Percentiles rank a stretch among this genome's conserved stretches.
phyloP scores from a whole-genome alignment of 2,888 invertebrate species.

The Andrena camellia region DNA sequence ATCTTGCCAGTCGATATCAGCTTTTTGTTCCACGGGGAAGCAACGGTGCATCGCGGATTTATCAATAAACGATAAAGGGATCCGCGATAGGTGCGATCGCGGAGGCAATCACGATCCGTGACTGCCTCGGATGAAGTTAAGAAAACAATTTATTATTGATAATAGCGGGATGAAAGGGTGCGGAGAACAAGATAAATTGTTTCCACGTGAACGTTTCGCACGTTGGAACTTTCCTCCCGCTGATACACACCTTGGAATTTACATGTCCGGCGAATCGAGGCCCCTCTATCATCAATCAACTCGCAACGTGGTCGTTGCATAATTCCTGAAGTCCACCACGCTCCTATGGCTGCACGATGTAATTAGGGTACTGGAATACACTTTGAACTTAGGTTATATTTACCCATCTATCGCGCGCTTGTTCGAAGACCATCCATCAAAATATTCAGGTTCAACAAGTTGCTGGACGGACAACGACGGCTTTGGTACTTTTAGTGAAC shows the following conservation, averaged over 20 bases:
- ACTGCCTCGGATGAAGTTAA: constrained; percentile 27
- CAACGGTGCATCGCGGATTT: constrained; percentile 41
- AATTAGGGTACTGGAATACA: constrained; percentile 29
- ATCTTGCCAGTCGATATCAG: constrained; percentile 30
- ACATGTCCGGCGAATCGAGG: constrained; percentile 17
- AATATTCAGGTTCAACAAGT: constrained; percentile 35
- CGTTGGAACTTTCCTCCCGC: constrained; percentile 15
- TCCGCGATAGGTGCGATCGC: constrained; percentile 43
- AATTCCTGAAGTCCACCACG: constrained; percentile 10
- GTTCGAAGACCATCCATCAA: constrained; percentile 43
- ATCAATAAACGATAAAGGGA: constrained; percentile 51
- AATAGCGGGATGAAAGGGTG: constrained; percentile 18
- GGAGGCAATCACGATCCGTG: constrained; percentile 41
- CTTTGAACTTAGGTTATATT: constrained; percentile 30
- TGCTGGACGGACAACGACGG: not conserved
- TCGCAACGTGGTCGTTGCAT: constrained; percentile 13
- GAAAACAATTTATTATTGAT: constrained; percentile 60
- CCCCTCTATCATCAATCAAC: constrained; percentile 44
- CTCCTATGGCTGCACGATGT: not conserved
- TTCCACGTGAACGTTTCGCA: constrained; percentile 28
- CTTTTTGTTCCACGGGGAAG: constrained; percentile 11
- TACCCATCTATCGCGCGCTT: constrained; percentile 23
- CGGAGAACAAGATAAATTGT: constrained; percentile 53
- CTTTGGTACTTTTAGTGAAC: constrained; percentile 12
- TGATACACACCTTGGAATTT: not conserved